Conservation (phyloP, 1,140 invertebrate genomes). For the Apis dorsata region DNA sequence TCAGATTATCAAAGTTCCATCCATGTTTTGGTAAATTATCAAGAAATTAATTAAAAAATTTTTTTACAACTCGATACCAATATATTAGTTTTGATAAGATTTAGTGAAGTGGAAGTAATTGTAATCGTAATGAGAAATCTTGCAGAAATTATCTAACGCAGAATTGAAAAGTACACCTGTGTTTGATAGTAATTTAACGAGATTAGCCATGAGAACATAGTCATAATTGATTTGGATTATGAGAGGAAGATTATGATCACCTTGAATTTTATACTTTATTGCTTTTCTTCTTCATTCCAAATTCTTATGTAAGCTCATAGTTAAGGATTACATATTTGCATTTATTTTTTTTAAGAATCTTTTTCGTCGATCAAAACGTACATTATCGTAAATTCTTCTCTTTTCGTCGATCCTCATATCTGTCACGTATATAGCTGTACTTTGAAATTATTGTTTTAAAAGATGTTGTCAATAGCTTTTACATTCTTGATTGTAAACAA, state of each 20-base stretch:
- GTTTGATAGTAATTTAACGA: not conserved
- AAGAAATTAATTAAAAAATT: too few relatives aligned
- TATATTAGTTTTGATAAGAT: not conserved
- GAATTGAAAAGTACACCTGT: not conserved
- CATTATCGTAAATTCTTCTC: too few relatives aligned
- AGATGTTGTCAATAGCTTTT: too few relatives aligned
- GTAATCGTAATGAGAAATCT: not conserved
- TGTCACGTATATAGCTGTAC: too few relatives aligned
- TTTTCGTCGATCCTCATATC: too few relatives aligned
- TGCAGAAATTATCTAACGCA: not conserved
- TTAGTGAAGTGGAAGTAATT: not conserved
- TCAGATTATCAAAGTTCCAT: too few relatives aligned
- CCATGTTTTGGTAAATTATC: too few relatives aligned
- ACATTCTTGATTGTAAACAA: too few relatives aligned
- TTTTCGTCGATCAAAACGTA: too few relatives aligned
- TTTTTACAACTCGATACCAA: too few relatives aligned
- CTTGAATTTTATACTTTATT: not conserved
- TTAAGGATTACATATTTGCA: not conserved
- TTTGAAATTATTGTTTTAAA: too few relatives aligned
- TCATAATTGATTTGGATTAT: not conserved
- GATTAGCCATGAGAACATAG: not conserved
- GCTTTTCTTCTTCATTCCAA: not conserved
- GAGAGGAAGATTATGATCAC: not conserved
- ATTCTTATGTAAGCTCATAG: not conserved
- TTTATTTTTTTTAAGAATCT: not conserved